phyloP scores from a whole-genome alignment of 92 coral and sea anemone genomes.

The Hydrozoanthus gracilis region DNA sequence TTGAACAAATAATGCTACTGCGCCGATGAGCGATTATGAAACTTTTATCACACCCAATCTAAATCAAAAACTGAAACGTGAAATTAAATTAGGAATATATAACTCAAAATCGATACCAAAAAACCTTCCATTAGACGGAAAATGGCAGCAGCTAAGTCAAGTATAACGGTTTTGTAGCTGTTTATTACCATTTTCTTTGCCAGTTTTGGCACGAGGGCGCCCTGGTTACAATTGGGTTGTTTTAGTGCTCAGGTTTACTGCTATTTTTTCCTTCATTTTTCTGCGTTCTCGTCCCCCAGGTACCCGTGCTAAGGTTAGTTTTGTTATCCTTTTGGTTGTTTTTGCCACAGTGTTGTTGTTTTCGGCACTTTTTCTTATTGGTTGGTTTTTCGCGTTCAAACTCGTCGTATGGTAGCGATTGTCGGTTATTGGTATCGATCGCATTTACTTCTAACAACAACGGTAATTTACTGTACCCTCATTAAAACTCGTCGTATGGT shows the following conservation, averaged over 20 bases:
- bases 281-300: neutral
- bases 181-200: neutral
- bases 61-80: neutral
- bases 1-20: conserved; percentile 1
- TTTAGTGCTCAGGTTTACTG: conserved; percentile 8
- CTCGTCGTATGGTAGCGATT: conserved; percentile 3
- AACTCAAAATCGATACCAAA: conserved; percentile 6
- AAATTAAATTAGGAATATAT: neutral
- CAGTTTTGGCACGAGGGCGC: conserved; percentile 2
- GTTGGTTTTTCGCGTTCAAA: neutral
- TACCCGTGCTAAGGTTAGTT: conserved; percentile 5
- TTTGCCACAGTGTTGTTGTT: conserved; percentile 8
- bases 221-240: neutral
- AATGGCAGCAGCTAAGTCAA: conserved; percentile 3
- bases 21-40: conserved; percentile 10
- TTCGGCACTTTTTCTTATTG: neutral
- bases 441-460: conserved; percentile 4
- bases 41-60: conserved; percentile 4
- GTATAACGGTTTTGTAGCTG: conserved; percentile 1
- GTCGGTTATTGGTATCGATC: conserved; percentile 12
- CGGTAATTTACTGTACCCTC: no score
- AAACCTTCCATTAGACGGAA: conserved; percentile 5
- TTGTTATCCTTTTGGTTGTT: neutral
- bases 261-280: neutral
- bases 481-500: no score